phyloP scores from a whole-genome alignment of 2,113 vertebrate species.

The Microcebus ravelobensis region DNA sequence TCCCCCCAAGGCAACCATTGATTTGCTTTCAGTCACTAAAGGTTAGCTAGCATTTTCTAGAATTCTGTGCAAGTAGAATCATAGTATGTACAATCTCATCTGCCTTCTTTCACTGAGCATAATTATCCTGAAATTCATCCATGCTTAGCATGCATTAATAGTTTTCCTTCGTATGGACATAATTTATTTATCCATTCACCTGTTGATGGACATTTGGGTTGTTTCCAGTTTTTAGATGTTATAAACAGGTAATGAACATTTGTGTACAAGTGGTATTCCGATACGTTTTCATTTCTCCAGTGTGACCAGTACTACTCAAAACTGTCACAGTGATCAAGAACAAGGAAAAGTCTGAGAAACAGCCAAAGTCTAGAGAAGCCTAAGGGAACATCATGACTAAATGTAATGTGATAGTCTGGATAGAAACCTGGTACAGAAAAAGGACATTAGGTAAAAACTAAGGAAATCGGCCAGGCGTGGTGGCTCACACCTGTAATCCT shows the following conservation, averaged over 20 bases:
- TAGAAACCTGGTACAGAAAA: not conserved
- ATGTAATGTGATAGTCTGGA: not conserved
- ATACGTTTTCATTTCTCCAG: not conserved
- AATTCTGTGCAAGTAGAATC: not conserved
- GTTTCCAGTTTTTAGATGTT: not conserved
- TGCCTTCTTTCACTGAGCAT: not conserved
- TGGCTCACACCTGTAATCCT: too few relatives aligned
- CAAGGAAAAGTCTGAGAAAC: not conserved
- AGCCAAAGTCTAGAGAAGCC: not conserved
- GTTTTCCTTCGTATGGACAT: not conserved
- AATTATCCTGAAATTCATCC: not conserved
- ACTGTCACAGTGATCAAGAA: not conserved
- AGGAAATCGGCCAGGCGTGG: not conserved
- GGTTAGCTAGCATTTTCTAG: not conserved
- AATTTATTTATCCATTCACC: not conserved
- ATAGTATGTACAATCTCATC: not conserved
- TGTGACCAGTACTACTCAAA: not conserved
- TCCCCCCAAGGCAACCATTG: not conserved
- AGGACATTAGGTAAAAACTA: not conserved
- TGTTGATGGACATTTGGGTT: not conserved
- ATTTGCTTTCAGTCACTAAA: not conserved
- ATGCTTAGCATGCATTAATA: not conserved
- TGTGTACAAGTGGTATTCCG: not conserved
- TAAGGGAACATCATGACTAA: not conserved
- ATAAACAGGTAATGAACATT: not conserved